Conservation (phyloP, 2,888 invertebrate genomes). For the Latheticus oryzae region DNA sequence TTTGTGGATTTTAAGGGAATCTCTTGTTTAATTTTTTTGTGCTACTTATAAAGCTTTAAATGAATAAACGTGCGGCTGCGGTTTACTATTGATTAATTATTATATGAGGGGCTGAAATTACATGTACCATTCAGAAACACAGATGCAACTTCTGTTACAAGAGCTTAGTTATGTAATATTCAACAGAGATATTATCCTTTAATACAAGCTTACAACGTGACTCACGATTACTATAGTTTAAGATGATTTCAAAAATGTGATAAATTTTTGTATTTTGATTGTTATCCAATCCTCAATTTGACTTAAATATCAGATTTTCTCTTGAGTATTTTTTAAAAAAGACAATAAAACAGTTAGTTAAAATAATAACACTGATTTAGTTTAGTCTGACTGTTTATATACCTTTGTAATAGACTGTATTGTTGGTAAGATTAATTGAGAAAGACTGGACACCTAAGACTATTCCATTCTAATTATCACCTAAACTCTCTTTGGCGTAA, state of each 20-base stretch:
- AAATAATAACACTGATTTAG: no score
- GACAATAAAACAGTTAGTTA: no score
- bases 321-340: no score
- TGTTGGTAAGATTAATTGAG: conserved; percentile 42
- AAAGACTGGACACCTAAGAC: conserved; percentile 28
- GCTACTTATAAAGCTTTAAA: conserved; percentile 26
- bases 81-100: conserved; percentile 40
- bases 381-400: no score
- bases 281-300: no score
- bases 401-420: no score
- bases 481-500: no score
- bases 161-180: conserved; percentile 37
- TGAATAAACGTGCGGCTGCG: conserved; percentile 23
- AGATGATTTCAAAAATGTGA: no score
- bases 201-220: conserved; percentile 35
- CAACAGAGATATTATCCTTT: conserved; percentile 30
- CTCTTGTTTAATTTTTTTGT: conserved; percentile 20
- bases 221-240: no score
- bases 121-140: conserved; percentile 35
- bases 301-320: no score
- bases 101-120: conserved; percentile 41
- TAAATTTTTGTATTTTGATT: no score
- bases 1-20: conserved; percentile 27
- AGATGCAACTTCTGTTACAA: conserved; percentile 38
- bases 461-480: conserved; percentile 36